Percentiles rank a stretch among this genome's conserved stretches.
Evolutionary conservation across 2,797 vertebrate genomes (phyloP).

Genomic region (Dicrostonyx torquatus): DNA sequence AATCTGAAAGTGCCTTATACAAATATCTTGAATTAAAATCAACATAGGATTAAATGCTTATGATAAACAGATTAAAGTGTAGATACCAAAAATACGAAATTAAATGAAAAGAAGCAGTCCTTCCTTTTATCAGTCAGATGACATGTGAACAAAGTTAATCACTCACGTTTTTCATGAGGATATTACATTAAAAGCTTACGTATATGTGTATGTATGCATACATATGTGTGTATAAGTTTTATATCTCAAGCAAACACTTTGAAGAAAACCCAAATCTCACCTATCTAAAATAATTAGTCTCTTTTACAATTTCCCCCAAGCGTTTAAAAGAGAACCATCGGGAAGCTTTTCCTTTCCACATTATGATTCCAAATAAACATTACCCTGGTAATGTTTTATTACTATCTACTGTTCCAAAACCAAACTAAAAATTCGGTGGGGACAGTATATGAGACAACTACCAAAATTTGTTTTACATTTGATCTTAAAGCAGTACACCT

Average conservation of each 20-base stretch:
- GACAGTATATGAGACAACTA: slow-evolving; percentile 27
- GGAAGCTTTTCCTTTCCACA: slow-evolving; percentile 29
- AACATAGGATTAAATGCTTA: background rate
- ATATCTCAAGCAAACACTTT: background rate
- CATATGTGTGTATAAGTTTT: background rate
- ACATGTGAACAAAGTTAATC: background rate
- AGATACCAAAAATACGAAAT: background rate
- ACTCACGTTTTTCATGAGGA: background rate
- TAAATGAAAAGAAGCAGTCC: background rate
- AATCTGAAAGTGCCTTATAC: background rate
- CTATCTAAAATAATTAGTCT: slow-evolving; percentile 12
- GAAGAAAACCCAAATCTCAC: background rate
- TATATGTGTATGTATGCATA: background rate
- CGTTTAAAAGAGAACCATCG: slow-evolving; percentile 26
- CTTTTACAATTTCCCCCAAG: slow-evolving; percentile 23
- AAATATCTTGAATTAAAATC: slow-evolving; percentile 15
- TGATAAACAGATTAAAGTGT: background rate
- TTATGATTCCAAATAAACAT: background rate
- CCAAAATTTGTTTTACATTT: slow-evolving; percentile 21
- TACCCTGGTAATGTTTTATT: background rate
- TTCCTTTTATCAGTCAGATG: background rate
- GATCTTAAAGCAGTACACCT: slow-evolving; percentile 7
- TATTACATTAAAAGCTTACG: background rate
- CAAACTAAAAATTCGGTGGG: slow-evolving; percentile 45
- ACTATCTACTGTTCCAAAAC: slow-evolving; percentile 35